Conservation (phyloP, 2,797 vertebrate genomes). For the Limosa lapponica region DNA sequence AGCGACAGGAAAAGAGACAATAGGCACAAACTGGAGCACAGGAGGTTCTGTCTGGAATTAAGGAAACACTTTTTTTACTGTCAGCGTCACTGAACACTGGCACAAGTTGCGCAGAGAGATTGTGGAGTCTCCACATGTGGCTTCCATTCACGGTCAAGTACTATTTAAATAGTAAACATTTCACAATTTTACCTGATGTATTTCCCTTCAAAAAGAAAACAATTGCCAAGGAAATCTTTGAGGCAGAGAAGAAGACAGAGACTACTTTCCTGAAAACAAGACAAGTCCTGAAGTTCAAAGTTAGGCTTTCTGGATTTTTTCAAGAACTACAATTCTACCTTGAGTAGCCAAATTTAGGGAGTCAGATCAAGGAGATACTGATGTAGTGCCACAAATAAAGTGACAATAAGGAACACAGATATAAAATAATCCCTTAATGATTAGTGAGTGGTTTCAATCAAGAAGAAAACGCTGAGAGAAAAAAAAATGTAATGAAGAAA, state of each 20-base stretch:
- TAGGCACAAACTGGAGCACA: neutral
- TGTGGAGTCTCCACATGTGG: neutral
- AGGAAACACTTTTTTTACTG: neutral
- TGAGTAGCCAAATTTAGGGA: conserved; percentile 40
- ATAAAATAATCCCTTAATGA: conserved; percentile 57
- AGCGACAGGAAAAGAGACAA: neutral
- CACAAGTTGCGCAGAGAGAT: neutral
- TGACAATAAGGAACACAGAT: conserved; percentile 36
- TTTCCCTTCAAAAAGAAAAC: conserved; percentile 9
- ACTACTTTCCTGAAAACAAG: conserved; percentile 52
- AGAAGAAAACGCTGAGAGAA: conserved; percentile 3
- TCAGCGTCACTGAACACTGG: neutral
- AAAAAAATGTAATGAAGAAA: neutral
- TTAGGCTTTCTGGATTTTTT: conserved; percentile 62
- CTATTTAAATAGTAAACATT: neutral
- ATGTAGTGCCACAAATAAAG: conserved; percentile 49
- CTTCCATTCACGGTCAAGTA: neutral
- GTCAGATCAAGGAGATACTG: conserved; percentile 18
- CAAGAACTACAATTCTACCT: conserved; percentile 43
- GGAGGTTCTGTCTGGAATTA: neutral
- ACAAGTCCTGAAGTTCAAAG: conserved; percentile 34
- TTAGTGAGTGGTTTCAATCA: conserved; percentile 52
- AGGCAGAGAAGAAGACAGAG: neutral
- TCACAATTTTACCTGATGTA: neutral
- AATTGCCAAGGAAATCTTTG: neutral